phyloP scores from a whole-genome alignment of 2,888 invertebrate species.

The Metopia argyrocephala region DNA sequence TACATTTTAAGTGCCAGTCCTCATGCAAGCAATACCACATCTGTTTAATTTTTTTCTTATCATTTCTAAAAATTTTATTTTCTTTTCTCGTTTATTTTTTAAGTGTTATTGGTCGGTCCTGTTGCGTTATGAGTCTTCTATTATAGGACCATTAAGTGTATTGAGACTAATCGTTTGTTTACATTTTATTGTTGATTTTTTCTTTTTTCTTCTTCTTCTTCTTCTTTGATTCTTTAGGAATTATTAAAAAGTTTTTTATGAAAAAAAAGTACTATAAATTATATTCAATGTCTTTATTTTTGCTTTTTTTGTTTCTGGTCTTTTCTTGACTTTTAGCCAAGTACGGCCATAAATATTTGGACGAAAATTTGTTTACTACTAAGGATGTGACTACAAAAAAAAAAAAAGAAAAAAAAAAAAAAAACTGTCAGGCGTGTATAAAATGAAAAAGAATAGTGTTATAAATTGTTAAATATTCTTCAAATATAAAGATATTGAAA shows the following conservation, averaged over 20 bases:
- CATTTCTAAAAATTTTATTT: background rate
- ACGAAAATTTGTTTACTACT: background rate
- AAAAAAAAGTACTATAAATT: background rate
- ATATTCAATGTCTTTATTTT: background rate
- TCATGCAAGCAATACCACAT: background rate
- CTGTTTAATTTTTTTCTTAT: background rate
- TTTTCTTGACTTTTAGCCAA: background rate
- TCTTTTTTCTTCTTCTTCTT: background rate
- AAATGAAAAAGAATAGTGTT: too few relatives aligned
- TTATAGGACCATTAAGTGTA: conserved; percentile 39
- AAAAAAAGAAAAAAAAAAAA: background rate
- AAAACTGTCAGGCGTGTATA: too few relatives aligned
- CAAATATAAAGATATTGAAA: too few relatives aligned
- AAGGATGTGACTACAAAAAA: background rate
- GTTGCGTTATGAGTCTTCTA: background rate
- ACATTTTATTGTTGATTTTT: conserved; percentile 23
- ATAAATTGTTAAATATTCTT: too few relatives aligned
- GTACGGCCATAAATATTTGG: conserved; percentile 20
- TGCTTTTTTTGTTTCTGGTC: background rate
- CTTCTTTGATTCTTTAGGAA: background rate
- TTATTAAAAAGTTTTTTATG: background rate
- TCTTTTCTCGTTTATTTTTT: background rate
- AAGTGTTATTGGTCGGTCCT: background rate
- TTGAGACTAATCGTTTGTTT: conserved; percentile 40
- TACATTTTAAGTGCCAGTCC: background rate